Evolutionary conservation across 2,888 invertebrate species (phyloP).

Genomic region (Nomada ferruginata): DNA sequence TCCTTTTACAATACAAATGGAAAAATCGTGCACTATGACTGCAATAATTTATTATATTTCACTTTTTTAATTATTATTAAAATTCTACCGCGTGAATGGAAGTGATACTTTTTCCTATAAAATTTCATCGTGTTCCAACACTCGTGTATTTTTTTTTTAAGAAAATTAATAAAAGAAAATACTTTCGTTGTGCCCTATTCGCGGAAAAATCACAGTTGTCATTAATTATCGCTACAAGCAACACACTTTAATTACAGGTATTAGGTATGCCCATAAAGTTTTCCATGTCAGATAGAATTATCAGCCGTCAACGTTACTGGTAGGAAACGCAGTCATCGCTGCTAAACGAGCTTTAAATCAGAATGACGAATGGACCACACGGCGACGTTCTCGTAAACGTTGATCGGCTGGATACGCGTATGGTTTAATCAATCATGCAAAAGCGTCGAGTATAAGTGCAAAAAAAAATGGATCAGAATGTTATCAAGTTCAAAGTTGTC

Average conservation of each 20-base stretch:
- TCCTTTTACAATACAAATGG: too few species aligned
- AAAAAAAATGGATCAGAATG: slow-evolving; percentile 13
- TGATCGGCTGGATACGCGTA: slow-evolving; percentile 52
- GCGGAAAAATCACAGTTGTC: background rate
- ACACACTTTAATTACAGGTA: slow-evolving; percentile 1
- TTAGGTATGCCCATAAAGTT: background rate
- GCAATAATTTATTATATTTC: too few species aligned
- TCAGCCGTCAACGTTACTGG: slow-evolving; percentile 28
- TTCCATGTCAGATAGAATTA: slow-evolving; percentile 25
- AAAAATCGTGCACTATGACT: too few species aligned
- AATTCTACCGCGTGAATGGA: too few species aligned
- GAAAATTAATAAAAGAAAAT: background rate
- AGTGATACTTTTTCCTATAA: too few species aligned
- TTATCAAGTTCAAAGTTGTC: too few species aligned
- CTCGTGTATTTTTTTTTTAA: background rate
- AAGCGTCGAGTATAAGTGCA: slow-evolving; percentile 34
- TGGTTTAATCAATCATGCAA: slow-evolving; percentile 64
- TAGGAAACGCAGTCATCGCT: slow-evolving; percentile 49
- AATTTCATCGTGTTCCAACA: background rate
- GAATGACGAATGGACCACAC: slow-evolving; percentile 67
- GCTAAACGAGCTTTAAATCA: slow-evolving; percentile 71
- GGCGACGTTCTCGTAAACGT: slow-evolving; percentile 47
- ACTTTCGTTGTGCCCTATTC: background rate
- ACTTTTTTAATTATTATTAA: too few species aligned
- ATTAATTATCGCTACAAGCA: background rate